Percentiles rank a stretch among this genome's conserved stretches.
phyloP scores from a whole-genome alignment of 2,888 invertebrate species.

The Cacoxenus indagator region DNA sequence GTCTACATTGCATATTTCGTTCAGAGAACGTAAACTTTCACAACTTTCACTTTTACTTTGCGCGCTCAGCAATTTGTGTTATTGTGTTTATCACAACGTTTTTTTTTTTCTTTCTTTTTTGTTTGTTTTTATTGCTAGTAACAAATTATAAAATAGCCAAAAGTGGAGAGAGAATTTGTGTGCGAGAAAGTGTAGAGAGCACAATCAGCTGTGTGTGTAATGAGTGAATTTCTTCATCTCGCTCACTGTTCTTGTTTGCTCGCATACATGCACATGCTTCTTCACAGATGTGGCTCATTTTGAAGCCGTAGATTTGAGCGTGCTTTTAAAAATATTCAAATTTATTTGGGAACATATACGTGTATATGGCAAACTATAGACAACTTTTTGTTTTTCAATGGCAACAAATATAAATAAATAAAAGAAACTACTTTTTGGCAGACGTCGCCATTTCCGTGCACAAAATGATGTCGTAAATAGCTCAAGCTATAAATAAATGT shows the following conservation, averaged over 20 bases:
- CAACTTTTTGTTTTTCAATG: no score
- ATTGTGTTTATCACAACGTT: neutral
- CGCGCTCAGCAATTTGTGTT: neutral
- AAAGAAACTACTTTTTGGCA: slow-evolving; percentile 3
- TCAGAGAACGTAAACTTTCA: neutral
- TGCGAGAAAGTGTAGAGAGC: neutral
- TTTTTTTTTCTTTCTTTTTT: neutral
- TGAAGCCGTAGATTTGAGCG: neutral
- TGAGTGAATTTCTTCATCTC: neutral
- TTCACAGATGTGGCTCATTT: no score
- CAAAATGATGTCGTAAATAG: slow-evolving; percentile 8
- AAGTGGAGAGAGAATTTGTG: neutral
- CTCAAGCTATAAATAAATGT: slow-evolving; percentile 12
- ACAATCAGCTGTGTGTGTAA: neutral
- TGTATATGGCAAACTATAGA: no score
- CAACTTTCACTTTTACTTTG: neutral
- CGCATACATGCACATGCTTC: neutral
- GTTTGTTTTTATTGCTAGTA: neutral
- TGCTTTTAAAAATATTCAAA: no score
- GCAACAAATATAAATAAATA: neutral
- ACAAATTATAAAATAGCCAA: no score
- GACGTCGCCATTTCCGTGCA: slow-evolving; percentile 1
- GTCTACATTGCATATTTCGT: neutral
- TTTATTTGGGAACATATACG: no score
- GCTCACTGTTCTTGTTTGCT: neutral